Conservation (phyloP, 2,113 vertebrate species). For the Ophthalmolycus amberensis region DNA sequence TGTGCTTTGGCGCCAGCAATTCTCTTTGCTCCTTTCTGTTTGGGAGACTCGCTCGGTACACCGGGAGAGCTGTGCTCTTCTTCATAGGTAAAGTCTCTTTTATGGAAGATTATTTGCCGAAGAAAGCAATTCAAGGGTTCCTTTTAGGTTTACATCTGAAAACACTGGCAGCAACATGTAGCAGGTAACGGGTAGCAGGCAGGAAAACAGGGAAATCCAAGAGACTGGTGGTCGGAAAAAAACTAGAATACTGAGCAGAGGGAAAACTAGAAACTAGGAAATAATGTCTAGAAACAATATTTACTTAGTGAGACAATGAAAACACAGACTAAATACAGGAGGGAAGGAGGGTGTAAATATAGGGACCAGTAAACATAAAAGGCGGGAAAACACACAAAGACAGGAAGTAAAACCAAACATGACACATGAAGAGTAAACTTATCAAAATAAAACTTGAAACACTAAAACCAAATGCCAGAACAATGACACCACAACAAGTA, state of each 20-base stretch:
- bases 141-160: too few relatives aligned
- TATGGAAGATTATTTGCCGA: not conserved
- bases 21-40: conserved; percentile 88
- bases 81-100: conserved; percentile 82
- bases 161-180: too few relatives aligned
- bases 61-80: conserved; percentile 86
- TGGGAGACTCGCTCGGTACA: conserved; percentile 87
- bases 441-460: not conserved
- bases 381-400: not conserved
- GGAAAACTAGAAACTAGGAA: too few relatives aligned
- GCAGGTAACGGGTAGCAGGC: too few relatives aligned
- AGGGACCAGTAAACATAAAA: not conserved
- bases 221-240: too few relatives aligned
- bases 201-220: too few relatives aligned
- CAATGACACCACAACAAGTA: not conserved
- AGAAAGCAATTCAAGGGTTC: not conserved
- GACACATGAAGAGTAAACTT: too few relatives aligned
- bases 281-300: too few relatives aligned
- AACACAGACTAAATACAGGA: not conserved
- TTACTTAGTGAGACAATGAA: not conserved
- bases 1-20: conserved; percentile 91
- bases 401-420: not conserved
- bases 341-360: not conserved
- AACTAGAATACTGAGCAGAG: too few relatives aligned
- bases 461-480: not conserved